A percentile compares a stretch with the other conserved stretches of the same genome.
These are phyloP conservation scores for Cyclophora punctaria DNA, from an alignment of 2,888 invertebrate species.

Conservation along the genomic window DNA sequence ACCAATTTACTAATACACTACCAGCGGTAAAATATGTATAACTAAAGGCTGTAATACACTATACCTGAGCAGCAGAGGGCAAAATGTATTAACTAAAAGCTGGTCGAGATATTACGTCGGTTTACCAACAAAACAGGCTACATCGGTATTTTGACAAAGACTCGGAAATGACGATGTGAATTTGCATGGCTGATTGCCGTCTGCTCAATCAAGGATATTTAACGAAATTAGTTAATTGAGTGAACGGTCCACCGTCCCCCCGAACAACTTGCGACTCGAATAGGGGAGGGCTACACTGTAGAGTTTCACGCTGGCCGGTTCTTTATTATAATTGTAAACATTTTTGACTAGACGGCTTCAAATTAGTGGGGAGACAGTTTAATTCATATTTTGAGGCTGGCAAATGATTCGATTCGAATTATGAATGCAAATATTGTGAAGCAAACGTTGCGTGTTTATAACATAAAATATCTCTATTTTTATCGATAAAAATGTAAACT, in stretches of 20 bases:
- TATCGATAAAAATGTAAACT: no score
- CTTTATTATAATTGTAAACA: not conserved
- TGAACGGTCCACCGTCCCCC: slow-evolving; percentile 52
- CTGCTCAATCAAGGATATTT: slow-evolving; percentile 75
- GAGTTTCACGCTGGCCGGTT: slow-evolving; percentile 2
- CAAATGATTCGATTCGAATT: no score
- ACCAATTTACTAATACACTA: no score
- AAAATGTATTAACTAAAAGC: not conserved
- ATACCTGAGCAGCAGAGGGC: no score
- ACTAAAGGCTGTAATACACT: no score
- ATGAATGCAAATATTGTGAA: no score
- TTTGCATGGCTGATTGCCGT: slow-evolving; percentile 74
- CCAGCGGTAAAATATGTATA: no score
- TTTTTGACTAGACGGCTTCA: no score
- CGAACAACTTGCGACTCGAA: slow-evolving; percentile 22
- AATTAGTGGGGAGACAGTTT: no score
- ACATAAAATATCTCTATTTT: no score
- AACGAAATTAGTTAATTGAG: slow-evolving; percentile 74
- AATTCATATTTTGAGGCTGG: no score
- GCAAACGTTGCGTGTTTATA: no score
- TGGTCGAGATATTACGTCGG: not conserved
- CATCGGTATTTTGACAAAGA: slow-evolving; percentile 42
- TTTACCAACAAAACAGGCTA: slow-evolving; percentile 27
- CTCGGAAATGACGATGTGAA: slow-evolving; percentile 52
- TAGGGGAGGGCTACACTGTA: slow-evolving; percentile 4